Percentiles rank a stretch among this genome's conserved stretches.
Conservation (phyloP, 1,140 invertebrate species). For the Nasonia vitripennis region DNA sequence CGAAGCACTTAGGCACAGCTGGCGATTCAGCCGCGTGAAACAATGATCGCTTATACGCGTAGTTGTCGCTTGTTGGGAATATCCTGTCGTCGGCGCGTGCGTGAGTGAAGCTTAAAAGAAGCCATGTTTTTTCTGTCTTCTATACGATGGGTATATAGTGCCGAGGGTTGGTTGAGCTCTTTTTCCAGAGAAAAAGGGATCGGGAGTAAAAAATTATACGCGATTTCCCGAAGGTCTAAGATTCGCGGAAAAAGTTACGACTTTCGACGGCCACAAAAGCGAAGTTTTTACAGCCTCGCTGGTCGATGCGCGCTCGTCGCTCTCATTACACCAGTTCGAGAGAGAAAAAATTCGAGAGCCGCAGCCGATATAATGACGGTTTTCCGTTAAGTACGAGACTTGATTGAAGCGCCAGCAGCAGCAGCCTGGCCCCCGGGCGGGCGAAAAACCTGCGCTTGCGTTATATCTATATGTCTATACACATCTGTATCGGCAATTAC, state of each 20-base stretch:
- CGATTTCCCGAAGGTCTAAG: too few species aligned
- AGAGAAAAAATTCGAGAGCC: background rate
- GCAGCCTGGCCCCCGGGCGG: too few species aligned
- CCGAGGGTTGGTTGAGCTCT: background rate
- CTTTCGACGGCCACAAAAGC: too few species aligned
- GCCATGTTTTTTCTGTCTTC: background rate
- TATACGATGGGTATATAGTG: background rate
- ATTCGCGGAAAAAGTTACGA: too few species aligned
- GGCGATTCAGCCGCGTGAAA: constrained; percentile 9
- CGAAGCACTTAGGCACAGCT: background rate
- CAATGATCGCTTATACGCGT: background rate
- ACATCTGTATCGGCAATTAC: background rate
- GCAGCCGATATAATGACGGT: background rate
- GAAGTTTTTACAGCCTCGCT: background rate
- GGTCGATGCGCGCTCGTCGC: background rate
- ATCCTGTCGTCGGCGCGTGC: background rate
- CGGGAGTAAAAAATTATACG: too few species aligned
- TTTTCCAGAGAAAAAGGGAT: too few species aligned
- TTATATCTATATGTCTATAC: too few species aligned
- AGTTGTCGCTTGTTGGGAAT: background rate
- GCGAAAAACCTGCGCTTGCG: too few species aligned
- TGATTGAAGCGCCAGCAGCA: background rate
- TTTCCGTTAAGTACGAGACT: background rate
- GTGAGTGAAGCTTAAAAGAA: background rate
- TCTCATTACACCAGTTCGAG: background rate